Evolutionary conservation across 2,888 invertebrate species (phyloP), one percentile per base, ranked within the genome.

Genomic region (Loripinus fragilis): DNA sequence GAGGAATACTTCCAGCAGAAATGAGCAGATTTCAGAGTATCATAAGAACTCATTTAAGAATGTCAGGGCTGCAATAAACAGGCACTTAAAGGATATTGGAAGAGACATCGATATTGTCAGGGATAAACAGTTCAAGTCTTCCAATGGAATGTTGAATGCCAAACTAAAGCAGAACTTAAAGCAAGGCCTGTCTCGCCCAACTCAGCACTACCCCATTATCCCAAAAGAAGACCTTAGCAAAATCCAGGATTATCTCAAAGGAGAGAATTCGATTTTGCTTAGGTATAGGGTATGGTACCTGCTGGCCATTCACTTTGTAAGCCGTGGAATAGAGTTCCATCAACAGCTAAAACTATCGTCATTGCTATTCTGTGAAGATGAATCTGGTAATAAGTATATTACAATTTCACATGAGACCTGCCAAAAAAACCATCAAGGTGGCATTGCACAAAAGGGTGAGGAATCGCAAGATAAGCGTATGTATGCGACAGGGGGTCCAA

Each of bases 41-140:
- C n/a, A n/a, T n/a, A n/a, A n/a, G n/a, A n/a, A n/a, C n/a, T n/a
- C n/a, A n/a, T n/a, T n/a, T n/a, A n/a, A n/a, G 12, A 68, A 45
- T 60, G 66, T 72, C 17, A n/a, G 74, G 2, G 52, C 50, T 8
- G 70, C 52, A 17, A 78, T 78, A 38, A 78, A 78, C 23, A 30
- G 74, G n/a, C 66, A 74, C n/a, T 65, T 70, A 55, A 17, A n/a
- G n/a, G n/a, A n/a, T n/a, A n/a, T n/a, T n/a, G n/a, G n/a, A n/a
- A n/a, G n/a, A n/a, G n/a, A n/a, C n/a, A n/a, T n/a, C n/a, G n/a
- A n/a, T n/a, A n/a, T n/a, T n/a, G n/a, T n/a, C n/a, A n/a, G n/a
- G n/a, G n/a, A n/a, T n/a, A n/a, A n/a, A n/a, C n/a, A n/a, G n/a
- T n/a, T n/a, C n/a, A n/a, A n/a, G n/a, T n/a, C 23, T 7, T 45